Base-by-base conservation (phyloP, 2,888 invertebrate genomes). In the Agrochola macilenta region DNA sequence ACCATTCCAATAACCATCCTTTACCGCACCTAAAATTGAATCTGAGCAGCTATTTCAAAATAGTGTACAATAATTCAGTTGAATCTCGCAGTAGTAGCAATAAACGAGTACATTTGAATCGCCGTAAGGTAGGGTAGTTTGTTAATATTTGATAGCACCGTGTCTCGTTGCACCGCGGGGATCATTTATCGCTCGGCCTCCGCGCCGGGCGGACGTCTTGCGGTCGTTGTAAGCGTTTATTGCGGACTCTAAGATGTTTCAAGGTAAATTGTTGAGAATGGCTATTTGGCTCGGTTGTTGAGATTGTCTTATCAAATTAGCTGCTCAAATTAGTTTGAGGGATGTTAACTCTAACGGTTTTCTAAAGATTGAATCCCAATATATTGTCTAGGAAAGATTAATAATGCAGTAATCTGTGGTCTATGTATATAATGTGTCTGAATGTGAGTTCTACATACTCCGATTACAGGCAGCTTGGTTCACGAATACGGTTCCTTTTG, bases 131-230 rank as follows among this genome's bases (percentile, higher is more conserved):
- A 84, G 92, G 94, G 95, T 94, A 94, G 93, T 95, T 95, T 92
- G 95, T 96, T 93, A 96, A 96, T 96, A 96, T 96, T 96, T 96
- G 92, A 96, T 88, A 89, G 90, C 84, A 89, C 83, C 92, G 81
- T 76, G 95, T 95, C 95, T 90, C 86, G 89, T 89, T 88, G 89
- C 91, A 88, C 88, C 90, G 81, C 86, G 71, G 88, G 88, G 90
- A 91, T 92, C 95, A 94, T 95, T 95, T 92, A 92, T 95, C 89
- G 92, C 88, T 88, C 89, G 90, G 85, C 91, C 92, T 88, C 89
- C 89, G 90, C 85, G 82, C 85, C 79, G 90, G 84, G 89, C 90
- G 91, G 93, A 94, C 94, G 93, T 93, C 91, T 92, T 90, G 89
- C 83, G 89, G 88, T 83, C 84, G 87, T 89, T 89, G 89, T 90